Evolutionary conservation across 1,140 invertebrate species (phyloP), one percentile per base, ranked within the genome.

Genomic region (Coenobita brevimanus): DNA sequence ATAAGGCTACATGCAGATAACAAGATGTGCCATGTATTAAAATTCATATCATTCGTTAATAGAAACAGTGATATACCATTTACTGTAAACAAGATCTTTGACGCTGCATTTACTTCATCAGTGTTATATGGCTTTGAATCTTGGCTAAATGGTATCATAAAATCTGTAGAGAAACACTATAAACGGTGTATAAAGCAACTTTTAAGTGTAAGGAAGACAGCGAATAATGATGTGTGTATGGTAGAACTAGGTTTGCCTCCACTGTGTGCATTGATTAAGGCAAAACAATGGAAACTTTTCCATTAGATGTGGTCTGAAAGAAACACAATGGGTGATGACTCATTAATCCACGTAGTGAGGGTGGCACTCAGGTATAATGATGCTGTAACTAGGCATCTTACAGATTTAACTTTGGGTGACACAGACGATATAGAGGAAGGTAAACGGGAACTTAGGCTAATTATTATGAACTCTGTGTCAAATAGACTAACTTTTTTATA

Each of bases 21-120:
- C 27, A 4, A 80, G 43, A 80, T 80, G 43, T 33, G 30, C 15
- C 78, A 30, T 60, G 24, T 30, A n/a, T n/a, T n/a, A n/a, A n/a
- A n/a, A n/a, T n/a, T n/a, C n/a, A n/a, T n/a, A n/a, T n/a, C n/a
- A n/a, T 80, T 62, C 36, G 54, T 62, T 15, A 62, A 50, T 33
- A 80, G 78, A 57, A 80, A 50, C 17, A 80, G 60, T 57, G 78
- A 80, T 57, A 33, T 50, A 57, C 54, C 17, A 30, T 80, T 27
- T 38, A 24, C 24, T 3, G 30, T 30, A 17, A 79, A 50, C 24
- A 79, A 79, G 54, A 24, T 1, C 17, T 54, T 50, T 50, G 75
- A 46, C 54, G 54, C 50, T 27, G 54, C 78, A n/a, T 24, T 80
- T 36, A 80, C 3, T 13, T 54, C 76, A 3, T 15, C 78, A 33